Conservation (phyloP, 2,113 vertebrate species). For the Anhinga anhinga region DNA sequence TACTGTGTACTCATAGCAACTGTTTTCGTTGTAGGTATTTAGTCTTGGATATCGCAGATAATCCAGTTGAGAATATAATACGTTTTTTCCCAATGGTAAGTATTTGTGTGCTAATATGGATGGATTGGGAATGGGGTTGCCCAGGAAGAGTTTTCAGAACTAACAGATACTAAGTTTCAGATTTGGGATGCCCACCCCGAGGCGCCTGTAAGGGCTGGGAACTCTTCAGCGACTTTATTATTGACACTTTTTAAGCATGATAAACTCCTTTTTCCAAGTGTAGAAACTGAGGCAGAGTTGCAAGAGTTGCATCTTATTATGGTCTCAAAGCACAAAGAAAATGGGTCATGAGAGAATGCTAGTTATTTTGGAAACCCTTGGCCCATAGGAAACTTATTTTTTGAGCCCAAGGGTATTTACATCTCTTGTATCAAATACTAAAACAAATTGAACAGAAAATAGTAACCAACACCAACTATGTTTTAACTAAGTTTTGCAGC, state of each 20-base stretch:
- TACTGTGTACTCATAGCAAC: not conserved
- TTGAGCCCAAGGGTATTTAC: not conserved
- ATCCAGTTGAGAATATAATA: slow-evolving; percentile 98
- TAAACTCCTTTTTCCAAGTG: not conserved
- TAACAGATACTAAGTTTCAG: accelerated
- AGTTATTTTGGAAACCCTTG: not conserved
- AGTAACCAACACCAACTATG: not conserved
- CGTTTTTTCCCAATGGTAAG: slow-evolving; percentile 95
- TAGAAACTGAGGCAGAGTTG: not conserved
- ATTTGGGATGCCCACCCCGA: not conserved
- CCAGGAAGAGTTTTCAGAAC: not conserved
- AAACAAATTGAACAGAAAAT: not conserved
- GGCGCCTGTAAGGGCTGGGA: not conserved
- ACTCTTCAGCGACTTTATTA: not conserved
- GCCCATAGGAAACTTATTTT: not conserved
- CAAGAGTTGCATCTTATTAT: not conserved
- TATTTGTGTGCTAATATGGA: not conserved
- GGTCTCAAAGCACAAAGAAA: not conserved
- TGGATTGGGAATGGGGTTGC: not conserved
- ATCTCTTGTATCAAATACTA: not conserved
- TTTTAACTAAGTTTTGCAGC: not conserved
- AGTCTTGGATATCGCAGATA: slow-evolving; percentile 99
- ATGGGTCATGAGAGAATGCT: not conserved
- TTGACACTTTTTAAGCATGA: not conserved
- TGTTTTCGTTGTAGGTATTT: slow-evolving; percentile 86